Conservation (phyloP, 2,888 invertebrate genomes). For the Fragum fragum region DNA sequence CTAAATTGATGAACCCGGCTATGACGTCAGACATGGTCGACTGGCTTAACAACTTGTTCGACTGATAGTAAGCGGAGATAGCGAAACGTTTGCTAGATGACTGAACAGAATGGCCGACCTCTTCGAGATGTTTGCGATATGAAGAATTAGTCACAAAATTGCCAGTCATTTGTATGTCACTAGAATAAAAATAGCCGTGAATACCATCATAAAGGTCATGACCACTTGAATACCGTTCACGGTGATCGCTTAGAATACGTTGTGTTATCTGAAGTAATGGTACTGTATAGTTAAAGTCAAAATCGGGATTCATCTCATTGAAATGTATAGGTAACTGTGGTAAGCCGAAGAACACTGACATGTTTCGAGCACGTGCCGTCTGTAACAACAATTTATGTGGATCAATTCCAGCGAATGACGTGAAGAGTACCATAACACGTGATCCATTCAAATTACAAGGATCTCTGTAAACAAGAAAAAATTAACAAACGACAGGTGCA, state of each 20-base stretch:
- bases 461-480: constrained; percentile 43
- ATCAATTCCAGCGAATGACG: constrained; percentile 76
- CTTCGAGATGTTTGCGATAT: not conserved
- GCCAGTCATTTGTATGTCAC: constrained; percentile 4
- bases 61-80: constrained; percentile 41
- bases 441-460: constrained; percentile 69
- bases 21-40: constrained; percentile 68
- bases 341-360: constrained; percentile 78
- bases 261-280: constrained; percentile 71
- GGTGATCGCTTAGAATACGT: constrained; percentile 73
- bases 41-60: constrained; percentile 65
- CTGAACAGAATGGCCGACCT: constrained; percentile 18
- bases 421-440: constrained; percentile 76
- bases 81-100: not conserved
- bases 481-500: too few species aligned
- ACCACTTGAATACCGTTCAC: constrained; percentile 57
- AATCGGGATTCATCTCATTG: not conserved
- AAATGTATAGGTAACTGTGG: constrained; percentile 56
- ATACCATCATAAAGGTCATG: constrained; percentile 30
- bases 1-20: constrained; percentile 68
- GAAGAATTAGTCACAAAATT: not conserved
- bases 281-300: constrained; percentile 35
- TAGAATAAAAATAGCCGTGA: constrained; percentile 53
- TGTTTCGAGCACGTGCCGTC: constrained; percentile 70
- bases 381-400: constrained; percentile 74